Percentiles rank a stretch among this genome's conserved stretches.
phyloP scores from a whole-genome alignment of 2,888 invertebrate genomes.

The Macrostomum cliftonense region DNA sequence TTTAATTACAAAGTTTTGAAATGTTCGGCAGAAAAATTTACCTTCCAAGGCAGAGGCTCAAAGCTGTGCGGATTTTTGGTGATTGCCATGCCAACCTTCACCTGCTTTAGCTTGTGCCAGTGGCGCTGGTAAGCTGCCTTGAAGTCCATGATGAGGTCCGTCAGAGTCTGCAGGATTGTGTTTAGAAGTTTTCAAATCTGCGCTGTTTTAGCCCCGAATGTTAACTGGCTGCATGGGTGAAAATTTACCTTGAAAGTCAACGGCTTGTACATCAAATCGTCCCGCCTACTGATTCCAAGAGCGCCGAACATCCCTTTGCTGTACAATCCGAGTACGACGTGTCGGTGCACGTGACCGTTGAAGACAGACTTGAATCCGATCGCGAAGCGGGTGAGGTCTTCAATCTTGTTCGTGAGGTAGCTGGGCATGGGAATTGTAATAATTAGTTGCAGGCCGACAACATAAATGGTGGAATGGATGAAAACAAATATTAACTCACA shows the following conservation, averaged over 20 bases:
- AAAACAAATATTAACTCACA: conserved; percentile 18
- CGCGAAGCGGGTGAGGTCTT: conserved; percentile 33
- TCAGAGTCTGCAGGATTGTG: conserved; percentile 21
- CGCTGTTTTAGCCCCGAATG: too few relatives aligned
- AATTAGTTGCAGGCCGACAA: too few relatives aligned
- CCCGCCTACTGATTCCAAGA: conserved; percentile 35
- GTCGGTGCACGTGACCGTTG: conserved; percentile 26
- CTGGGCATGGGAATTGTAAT: conserved; percentile 16
- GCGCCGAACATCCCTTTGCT: conserved; percentile 32
- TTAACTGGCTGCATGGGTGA: too few relatives aligned
- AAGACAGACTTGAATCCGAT: conserved; percentile 36
- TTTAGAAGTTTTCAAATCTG: too few relatives aligned
- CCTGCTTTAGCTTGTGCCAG: conserved; percentile 29
- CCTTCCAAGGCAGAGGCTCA: conserved; percentile 35
- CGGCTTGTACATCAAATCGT: conserved; percentile 37
- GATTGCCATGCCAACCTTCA: conserved; percentile 33
- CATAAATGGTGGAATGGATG: neutral
- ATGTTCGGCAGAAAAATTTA: too few relatives aligned
- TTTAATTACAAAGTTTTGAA: too few relatives aligned
- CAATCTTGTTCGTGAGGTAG: conserved; percentile 32
- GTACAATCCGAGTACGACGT: conserved; percentile 36
- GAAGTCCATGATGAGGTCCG: conserved; percentile 29
- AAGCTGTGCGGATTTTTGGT: conserved; percentile 35
- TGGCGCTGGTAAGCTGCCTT: conserved; percentile 27
- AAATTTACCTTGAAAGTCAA: conserved; percentile 24